Conservation (phyloP, 2,113 vertebrate genomes). For the Mus pahari region DNA sequence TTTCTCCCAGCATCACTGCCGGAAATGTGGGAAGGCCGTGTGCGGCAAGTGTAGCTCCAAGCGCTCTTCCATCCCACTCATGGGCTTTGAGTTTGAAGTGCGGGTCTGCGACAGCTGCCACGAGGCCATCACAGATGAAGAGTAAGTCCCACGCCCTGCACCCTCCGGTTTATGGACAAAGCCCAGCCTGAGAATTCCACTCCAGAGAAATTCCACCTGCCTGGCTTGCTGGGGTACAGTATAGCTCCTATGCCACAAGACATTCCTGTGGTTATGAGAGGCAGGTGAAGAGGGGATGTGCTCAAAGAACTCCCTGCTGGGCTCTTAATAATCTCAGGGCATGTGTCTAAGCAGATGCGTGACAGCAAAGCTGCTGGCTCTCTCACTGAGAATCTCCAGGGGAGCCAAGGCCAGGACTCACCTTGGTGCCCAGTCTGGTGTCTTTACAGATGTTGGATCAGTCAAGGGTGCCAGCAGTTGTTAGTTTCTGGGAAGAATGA, state of each 20-base stretch:
- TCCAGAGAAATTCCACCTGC: neutral
- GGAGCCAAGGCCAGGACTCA: neutral
- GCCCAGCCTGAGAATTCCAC: neutral
- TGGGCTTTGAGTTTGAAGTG: slow-evolving; percentile 99
- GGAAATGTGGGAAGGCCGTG: slow-evolving; percentile 97
- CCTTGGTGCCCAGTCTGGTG: neutral
- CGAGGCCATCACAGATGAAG: slow-evolving; percentile 96
- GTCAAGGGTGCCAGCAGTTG: neutral
- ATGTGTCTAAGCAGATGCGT: neutral
- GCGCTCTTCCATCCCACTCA: slow-evolving; percentile 96
- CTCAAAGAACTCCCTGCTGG: neutral
- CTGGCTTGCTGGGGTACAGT: neutral
- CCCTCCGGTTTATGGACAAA: neutral
- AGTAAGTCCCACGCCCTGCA: slow-evolving; percentile 89
- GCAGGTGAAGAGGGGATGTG: neutral
- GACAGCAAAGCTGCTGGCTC: neutral
- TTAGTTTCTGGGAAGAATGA: slow-evolving; percentile 1
- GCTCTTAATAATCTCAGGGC: neutral
- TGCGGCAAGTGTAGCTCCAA: slow-evolving; percentile 98
- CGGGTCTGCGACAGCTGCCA: slow-evolving; percentile 97
- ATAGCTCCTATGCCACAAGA: neutral
- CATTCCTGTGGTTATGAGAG: neutral
- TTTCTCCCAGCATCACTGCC: slow-evolving; percentile 94
- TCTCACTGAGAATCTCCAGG: neutral
- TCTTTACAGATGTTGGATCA: neutral